Evolutionary conservation across 2,113 vertebrate genomes (phyloP), one percentile per base, ranked within the genome.

Genomic region (Solea senegalensis): DNA sequence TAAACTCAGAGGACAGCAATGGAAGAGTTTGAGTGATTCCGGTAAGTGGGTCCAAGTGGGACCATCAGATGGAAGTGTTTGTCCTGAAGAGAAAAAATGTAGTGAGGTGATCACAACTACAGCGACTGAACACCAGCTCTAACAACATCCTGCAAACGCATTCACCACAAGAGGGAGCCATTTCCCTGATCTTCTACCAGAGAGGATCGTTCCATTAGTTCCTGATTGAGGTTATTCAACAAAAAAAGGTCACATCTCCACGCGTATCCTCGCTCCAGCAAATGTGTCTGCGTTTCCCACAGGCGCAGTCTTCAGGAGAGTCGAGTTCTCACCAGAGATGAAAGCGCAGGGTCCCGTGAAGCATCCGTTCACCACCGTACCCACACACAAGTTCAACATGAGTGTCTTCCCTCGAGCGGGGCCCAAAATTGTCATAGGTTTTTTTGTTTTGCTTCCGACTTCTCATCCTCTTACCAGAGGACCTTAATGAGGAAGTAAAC

Each of bases 101-200:
- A 62, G 48, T 45, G 43, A 75, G 64, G 54, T 3, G 27, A 80
- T 64, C 39, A 44, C 7, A 49, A 43, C 21, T 21, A n/a, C 43
- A 51, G 9, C 1, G 65, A 43, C 55, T 59, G 41, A 48, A 55
- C 28, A 21, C 65, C 11, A 12, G 27, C 46, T 27, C 27, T 28
- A 40, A 3, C 21, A 21, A 21, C 21, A 21, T 21, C 21, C 8
- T 27, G 2, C n/a, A 49, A 21, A 27, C 12, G 0, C 10, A 5
- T 14, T 45, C 21, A 73, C 88, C 89, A 90, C 86, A 85, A 90
- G 90, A 90, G 89, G 90, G 90, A 80, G 84, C 49, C 84, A 80
- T 89, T 89, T 86, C 74, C 72, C 71, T 83, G 52, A 62, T 62
- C 49, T 72, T 68, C 69, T 39, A 64, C 13, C 0, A 51, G 21